Evolutionary conservation across 2,888 invertebrate species (phyloP), one percentile per base, ranked within the genome.

Genomic region (Parochlus steinenii): DNA sequence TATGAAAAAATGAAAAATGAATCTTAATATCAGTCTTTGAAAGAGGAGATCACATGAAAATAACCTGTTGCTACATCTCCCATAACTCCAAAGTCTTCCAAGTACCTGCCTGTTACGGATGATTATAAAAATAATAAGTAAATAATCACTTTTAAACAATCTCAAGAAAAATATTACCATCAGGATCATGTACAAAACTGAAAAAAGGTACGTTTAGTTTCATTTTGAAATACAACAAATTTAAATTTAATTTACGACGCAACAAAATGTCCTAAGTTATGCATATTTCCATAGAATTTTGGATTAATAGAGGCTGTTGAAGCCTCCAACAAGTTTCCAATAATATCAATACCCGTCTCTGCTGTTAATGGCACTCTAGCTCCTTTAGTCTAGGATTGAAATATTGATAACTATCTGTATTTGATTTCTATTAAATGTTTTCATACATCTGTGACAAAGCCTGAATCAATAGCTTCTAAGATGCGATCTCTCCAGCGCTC

Each of bases 61-160:
- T n/a, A n/a, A n/a, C n/a, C n/a, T n/a, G n/a, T 22, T 22, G 81
- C 70, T 0, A 79, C 71, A 49, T 85, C 85, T 0, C 82, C 83
- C 70, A 86, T 85, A 18, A 82, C 76, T 25, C 78, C 74, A 47
- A 78, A 78, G 30, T 70, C 69, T 58, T 86, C 85, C 75, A 82
- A 49, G 36, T 53, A 51, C 31, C 56, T 14, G 7, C 17, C 42
- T n/a, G n/a, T n/a, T n/a, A n/a, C n/a, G n/a, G n/a, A n/a, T n/a
- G n/a, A n/a, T n/a, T n/a, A n/a, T n/a, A n/a, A n/a, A n/a, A n/a
- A n/a, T n/a, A n/a, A n/a, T n/a, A n/a, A n/a, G n/a, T n/a, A n/a
- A n/a, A n/a, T n/a, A n/a, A n/a, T n/a, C n/a, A n/a, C n/a, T n/a
- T n/a, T n/a, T n/a, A n/a, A n/a, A n/a, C n/a, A n/a, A n/a, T n/a